Conservation (phyloP, 2,113 vertebrate species). For the Otus sunia region DNA sequence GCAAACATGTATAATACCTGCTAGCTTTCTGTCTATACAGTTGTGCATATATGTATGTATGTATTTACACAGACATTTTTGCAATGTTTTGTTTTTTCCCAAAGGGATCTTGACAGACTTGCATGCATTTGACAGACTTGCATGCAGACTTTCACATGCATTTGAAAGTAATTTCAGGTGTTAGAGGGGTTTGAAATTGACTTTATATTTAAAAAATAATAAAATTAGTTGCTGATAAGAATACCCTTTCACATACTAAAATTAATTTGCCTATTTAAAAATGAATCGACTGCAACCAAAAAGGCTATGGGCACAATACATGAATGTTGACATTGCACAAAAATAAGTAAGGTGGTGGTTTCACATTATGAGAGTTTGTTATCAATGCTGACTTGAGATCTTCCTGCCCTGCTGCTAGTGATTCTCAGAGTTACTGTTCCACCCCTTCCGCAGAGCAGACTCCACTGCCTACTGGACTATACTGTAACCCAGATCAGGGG, state of each 20-base stretch:
- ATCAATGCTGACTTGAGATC: neutral
- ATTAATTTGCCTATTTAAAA: neutral
- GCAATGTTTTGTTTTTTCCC: neutral
- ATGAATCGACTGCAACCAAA: neutral
- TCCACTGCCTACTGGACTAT: neutral
- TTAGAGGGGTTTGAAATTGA: neutral
- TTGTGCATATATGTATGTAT: neutral
- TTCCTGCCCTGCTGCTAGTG: neutral
- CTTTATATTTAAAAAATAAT: neutral
- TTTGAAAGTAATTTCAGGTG: neutral
- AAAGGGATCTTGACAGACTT: neutral
- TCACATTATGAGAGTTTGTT: neutral
- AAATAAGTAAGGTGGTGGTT: neutral
- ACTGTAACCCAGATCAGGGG: neutral
- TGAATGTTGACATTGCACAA: neutral
- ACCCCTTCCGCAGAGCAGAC: neutral
- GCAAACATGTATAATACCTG: neutral
- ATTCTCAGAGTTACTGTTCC: neutral
- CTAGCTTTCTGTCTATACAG: neutral
- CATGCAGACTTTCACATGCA: neutral
- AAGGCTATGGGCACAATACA: neutral
- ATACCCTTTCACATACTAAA: neutral
- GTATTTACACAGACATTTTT: neutral
- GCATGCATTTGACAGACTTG: neutral
- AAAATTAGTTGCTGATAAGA: neutral